Evolutionary conservation across 2,113 vertebrate species (phyloP), one percentile per base, ranked within the genome.

Genomic region (Paedocypris sp.): DNA sequence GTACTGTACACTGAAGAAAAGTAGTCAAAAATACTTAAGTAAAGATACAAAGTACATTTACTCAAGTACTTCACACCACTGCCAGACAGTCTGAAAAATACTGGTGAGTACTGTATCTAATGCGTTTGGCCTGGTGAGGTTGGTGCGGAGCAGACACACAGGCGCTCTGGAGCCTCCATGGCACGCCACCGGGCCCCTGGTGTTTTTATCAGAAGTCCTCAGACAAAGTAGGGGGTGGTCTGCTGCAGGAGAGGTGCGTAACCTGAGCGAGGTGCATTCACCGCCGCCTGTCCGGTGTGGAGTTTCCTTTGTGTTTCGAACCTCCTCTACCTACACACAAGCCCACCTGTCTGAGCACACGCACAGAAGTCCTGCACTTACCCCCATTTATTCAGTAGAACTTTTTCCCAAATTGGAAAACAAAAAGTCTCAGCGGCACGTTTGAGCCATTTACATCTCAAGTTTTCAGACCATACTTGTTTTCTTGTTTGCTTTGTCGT

Each of bases 201-300:
- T 61, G 57, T 47, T 61, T 59, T 41, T 41, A 53, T 53, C 33
- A 22, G 39, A 11, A 41, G 7, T 41, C 35, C 22, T 32, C 42
- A 46, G 43, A 46, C 51, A 53, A 59, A 53, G 23, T 60, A 31
- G 5, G 12, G 56, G 25, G 25, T 22, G 35, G 26, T 10, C 41
- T 54, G 41, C 25, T 47, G 41, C 15, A 43, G 58, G 31, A 56
- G 41, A 33, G 29, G 41, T 54, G 18, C 28, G 67, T 47, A 64
- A 60, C 54, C 53, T 10, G 48, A 69, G 54, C 59, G 45, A 68
- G n/a, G 47, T 45, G 54, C 54, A 58, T 58, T 58, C 48, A 26
- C 39, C 51, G 32, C 62, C 32, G 57, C 51, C 66, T 18, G 36
- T 53, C 61, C 38, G 52, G 60, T 58, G 45, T 48, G 59, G 66